Conservation (phyloP, 2,888 invertebrate species). For the Anagyrus pseudococci region DNA sequence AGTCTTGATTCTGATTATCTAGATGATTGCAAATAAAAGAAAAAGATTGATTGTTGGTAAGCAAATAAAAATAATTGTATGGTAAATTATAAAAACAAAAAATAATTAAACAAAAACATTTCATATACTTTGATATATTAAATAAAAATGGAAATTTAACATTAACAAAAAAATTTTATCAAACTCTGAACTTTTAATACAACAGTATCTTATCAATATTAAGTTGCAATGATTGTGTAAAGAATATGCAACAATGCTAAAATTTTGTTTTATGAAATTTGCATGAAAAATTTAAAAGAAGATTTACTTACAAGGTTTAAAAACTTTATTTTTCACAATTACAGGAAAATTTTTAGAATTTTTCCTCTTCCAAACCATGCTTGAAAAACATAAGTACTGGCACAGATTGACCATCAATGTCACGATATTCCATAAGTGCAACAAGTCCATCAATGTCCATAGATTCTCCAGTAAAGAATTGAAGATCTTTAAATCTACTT, state of each 20-base stretch:
- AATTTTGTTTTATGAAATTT: no score
- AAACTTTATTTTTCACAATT: slow-evolving; percentile 56
- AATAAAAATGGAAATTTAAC: no score
- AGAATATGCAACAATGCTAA: no score
- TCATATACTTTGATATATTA: no score
- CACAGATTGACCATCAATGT: slow-evolving; percentile 79
- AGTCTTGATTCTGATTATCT: slow-evolving; percentile 33
- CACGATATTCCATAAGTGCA: slow-evolving; percentile 92
- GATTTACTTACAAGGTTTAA: slow-evolving; percentile 54
- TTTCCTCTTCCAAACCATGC: slow-evolving; percentile 94
- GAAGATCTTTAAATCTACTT: slow-evolving; percentile 88
- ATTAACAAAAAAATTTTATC: no score
- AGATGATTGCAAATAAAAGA: slow-evolving; percentile 5
- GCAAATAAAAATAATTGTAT: not conserved
- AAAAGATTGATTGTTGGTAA: not conserved
- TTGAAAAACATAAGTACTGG: slow-evolving; percentile 96
- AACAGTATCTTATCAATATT: no score
- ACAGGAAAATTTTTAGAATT: slow-evolving; percentile 72
- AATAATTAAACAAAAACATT: no score
- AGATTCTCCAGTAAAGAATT: slow-evolving; percentile 91
- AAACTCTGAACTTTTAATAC: no score
- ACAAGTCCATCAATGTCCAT: slow-evolving; percentile 95
- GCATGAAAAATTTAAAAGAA: no score
- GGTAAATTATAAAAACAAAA: no score
- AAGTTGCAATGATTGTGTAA: no score